Evolutionary conservation across 92 coral and sea anemone genomes (phyloP).

Genomic region (Palythoa heliodiscus): DNA sequence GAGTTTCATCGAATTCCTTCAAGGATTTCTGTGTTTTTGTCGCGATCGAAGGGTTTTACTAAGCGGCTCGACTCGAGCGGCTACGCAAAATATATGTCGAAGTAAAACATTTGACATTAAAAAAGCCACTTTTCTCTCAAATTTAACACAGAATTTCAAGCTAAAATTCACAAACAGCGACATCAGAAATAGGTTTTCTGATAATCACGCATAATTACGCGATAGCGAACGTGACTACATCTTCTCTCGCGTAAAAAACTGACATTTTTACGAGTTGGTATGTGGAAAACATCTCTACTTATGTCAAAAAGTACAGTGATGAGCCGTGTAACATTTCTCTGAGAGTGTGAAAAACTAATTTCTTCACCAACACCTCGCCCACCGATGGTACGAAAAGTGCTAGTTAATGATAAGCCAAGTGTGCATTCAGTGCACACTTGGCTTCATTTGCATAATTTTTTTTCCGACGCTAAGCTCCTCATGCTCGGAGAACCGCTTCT

Average conservation of each 20-base stretch:
- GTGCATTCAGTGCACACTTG: background rate
- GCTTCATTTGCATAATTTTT: background rate
- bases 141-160: too few species aligned
- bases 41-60: too few species aligned
- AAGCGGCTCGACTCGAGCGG: too few species aligned
- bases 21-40: too few species aligned
- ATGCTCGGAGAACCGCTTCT: too few species aligned
- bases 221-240: background rate
- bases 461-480: background rate
- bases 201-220: background rate
- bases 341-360: background rate
- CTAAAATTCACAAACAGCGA: too few species aligned
- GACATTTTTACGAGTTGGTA: background rate
- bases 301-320: background rate
- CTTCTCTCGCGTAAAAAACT: background rate
- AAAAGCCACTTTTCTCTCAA: too few species aligned
- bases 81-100: too few species aligned
- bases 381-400: background rate
- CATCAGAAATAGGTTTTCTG: too few species aligned
- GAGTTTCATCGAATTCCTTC: too few species aligned
- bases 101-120: too few species aligned
- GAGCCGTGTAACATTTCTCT: background rate
- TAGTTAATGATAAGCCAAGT: background rate
- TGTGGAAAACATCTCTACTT: background rate
- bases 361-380: background rate